phyloP scores from a whole-genome alignment of 2,888 invertebrate species.

The Volucella bombylans region DNA sequence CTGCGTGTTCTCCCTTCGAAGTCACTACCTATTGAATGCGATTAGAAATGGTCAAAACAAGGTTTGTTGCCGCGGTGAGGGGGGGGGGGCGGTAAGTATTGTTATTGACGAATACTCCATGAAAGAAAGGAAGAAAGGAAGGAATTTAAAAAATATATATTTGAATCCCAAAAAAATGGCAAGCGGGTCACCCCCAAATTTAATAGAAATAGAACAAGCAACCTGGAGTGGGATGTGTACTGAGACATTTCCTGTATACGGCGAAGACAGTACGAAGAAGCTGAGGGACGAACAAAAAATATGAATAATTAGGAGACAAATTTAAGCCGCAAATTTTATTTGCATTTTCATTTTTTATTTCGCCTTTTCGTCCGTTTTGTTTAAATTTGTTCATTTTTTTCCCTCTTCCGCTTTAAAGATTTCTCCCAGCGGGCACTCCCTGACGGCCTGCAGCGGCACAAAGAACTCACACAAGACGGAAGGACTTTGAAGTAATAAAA shows the following conservation, averaged over 20 bases:
- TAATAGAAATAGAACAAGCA: constrained; percentile 27
- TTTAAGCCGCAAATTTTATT: constrained; percentile 74
- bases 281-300: constrained; percentile 34
- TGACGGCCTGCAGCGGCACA: constrained; percentile 11
- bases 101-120: constrained; percentile 22
- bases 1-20: constrained; percentile 56
- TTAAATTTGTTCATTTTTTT: background rate
- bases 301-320: constrained; percentile 73
- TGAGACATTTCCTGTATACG: constrained; percentile 10
- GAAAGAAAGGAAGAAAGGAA: background rate
- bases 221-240: background rate
- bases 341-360: constrained; percentile 57
- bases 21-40: constrained; percentile 39
- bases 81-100: background rate
- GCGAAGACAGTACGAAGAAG: constrained; percentile 31
- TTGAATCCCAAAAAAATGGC: constrained; percentile 52
- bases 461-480: constrained; percentile 41
- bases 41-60: constrained; percentile 57
- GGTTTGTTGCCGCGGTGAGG: constrained; percentile 1
- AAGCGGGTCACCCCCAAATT: constrained; percentile 6
- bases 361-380: background rate
- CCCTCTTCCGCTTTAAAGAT: constrained; percentile 23
- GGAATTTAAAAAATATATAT: constrained; percentile 46
- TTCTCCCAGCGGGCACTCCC: constrained; percentile 34
- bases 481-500: constrained; percentile 71